Evolutionary conservation across 2,797 vertebrate genomes (phyloP), one percentile per base, ranked within the genome.

Genomic region (Mastacembelus armatus): DNA sequence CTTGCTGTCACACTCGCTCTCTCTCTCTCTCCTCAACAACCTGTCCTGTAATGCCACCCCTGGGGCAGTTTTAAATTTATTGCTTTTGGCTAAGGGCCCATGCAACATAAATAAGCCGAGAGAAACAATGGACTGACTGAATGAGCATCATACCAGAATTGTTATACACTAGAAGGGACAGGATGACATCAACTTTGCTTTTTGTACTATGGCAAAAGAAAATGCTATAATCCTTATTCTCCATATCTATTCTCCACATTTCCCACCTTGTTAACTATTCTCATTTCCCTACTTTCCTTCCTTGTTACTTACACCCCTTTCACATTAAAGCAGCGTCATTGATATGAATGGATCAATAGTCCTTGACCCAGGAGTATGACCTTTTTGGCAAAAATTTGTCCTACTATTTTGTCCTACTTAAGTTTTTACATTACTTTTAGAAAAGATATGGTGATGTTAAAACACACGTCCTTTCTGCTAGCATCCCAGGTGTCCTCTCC

Each of bases 61-160:
- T 69, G 85, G 84, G 87, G 81, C 85, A 85, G 52, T 85, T 89
- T 85, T 82, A 66, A 86, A 91, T 89, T 76, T 89, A 91, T 91
- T 88, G 86, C 83, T 78, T 74, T 91, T 91, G 90, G 89, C 82
- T 39, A 11, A 67, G 56, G 69, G 77, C 84, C 85, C 81, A 67
- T 3, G 49, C 70, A 85, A 65, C 85, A 91, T 91, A 88, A 91
- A 91, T 88, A 90, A 89, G 62, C 83, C 0, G 58, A 43, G 65
- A 63, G 80, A 86, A 91, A 90, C 89, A 90, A 91, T 91, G 85
- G 85, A 43, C 36, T n/a, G 69, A 58, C 68, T 78, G 76, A 86
- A 72, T 75, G 74, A 86, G 77, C 84, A 78, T 85, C 85, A 59
- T 72, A 81, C 54, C 83, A 76, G 78, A 64, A 80, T 77, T 82